These are phyloP conservation scores for Drosophila birchii DNA, from an alignment of 2,888 invertebrate genomes.

Conservation along the genomic window DNA sequence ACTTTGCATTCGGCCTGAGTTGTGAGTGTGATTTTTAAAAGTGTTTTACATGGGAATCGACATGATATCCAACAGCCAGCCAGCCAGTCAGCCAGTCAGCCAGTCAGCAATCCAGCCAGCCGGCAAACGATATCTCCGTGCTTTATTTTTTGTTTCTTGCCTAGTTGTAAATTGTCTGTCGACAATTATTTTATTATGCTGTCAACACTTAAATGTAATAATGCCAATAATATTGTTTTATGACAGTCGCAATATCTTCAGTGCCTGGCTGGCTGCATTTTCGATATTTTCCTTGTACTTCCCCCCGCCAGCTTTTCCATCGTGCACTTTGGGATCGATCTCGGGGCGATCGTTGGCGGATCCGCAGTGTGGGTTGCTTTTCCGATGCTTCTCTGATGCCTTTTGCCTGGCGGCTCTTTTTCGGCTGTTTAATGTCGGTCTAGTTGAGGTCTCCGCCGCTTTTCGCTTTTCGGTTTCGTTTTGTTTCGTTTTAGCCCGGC, in stretches of 20 bases:
- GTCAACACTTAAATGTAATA: constrained; percentile 83
- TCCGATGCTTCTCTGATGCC: constrained; percentile 19
- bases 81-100: not conserved
- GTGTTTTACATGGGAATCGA: constrained; percentile 82
- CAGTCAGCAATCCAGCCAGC: constrained; percentile 18
- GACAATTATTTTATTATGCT: constrained; percentile 84
- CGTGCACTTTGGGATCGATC: constrained; percentile 45
- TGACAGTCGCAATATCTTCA: constrained; percentile 76
- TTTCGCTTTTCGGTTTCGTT: constrained; percentile 77
- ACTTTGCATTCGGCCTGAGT: constrained; percentile 75
- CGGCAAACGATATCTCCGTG: constrained; percentile 38
- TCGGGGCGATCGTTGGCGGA: constrained; percentile 33
- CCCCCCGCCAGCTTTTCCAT: constrained; percentile 22
- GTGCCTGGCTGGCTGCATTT: constrained; percentile 64
- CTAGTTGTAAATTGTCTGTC: constrained; percentile 80
- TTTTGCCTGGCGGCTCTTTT: constrained; percentile 45
- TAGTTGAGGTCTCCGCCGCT: constrained; percentile 66
- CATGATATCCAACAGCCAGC: constrained; percentile 53
- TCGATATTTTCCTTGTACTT: constrained; percentile 51
- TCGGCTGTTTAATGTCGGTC: constrained; percentile 76
- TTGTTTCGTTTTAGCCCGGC: constrained; percentile 61
- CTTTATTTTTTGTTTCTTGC: constrained; percentile 31
- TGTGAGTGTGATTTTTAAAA: constrained; percentile 82
- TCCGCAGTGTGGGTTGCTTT: constrained; percentile 43
- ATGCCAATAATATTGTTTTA: constrained; percentile 83